These are phyloP conservation scores for Drosophila pachea DNA, from an alignment of 1,140 invertebrate genomes.

Conservation along the genomic window DNA sequence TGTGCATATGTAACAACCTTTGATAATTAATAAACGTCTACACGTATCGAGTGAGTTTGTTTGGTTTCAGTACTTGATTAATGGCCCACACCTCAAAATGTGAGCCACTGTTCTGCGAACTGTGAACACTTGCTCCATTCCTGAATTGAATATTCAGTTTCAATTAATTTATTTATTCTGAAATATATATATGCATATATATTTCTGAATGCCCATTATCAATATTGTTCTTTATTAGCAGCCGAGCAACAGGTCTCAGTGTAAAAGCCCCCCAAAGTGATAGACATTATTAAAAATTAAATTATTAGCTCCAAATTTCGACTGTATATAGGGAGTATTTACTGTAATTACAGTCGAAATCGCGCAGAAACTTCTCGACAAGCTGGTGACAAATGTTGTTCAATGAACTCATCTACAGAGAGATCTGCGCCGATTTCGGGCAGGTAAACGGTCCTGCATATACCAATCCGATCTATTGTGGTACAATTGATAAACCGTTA, in stretches of 20 bases:
- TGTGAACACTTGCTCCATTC: neutral
- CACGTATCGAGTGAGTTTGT: too few relatives aligned
- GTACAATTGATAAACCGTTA: neutral
- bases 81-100: neutral
- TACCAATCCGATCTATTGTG: neutral
- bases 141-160: conserved; percentile 28
- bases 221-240: conserved; percentile 25
- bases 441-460: neutral
- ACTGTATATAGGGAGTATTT: conserved; percentile 6
- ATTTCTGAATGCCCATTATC: conserved; percentile 13
- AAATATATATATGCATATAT: neutral
- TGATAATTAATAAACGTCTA: too few relatives aligned
- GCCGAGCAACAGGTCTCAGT: conserved; percentile 27
- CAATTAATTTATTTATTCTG: too few relatives aligned
- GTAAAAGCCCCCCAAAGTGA: conserved; percentile 16
- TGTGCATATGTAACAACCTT: too few relatives aligned
- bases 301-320: conserved; percentile 12
- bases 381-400: conserved; percentile 23
- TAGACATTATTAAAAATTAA: conserved; percentile 7
- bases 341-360: conserved; percentile 23
- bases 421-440: neutral
- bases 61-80: too few relatives aligned
- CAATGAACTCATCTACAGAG: conserved; percentile 44
- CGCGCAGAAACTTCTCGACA: conserved; percentile 6
- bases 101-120: conserved; percentile 11